phyloP scores from a whole-genome alignment of 2,113 vertebrate genomes.

The Casuarius casuarius region DNA sequence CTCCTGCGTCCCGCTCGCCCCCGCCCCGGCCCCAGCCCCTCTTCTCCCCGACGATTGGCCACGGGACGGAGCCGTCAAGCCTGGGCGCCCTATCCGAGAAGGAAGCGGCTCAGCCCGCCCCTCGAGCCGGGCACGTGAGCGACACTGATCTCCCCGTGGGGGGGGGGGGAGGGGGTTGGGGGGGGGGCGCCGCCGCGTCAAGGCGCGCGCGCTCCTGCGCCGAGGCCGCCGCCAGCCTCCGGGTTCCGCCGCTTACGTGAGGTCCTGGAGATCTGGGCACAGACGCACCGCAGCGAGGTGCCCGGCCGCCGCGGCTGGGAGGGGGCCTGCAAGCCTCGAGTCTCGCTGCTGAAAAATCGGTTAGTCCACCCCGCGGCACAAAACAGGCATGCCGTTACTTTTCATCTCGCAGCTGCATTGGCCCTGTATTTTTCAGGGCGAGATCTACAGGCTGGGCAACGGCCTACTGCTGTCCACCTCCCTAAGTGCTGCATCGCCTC shows the following conservation, averaged over 20 bases:
- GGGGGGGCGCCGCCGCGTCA: rapidly evolving
- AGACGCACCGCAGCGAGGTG: not conserved
- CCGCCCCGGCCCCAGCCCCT: not conserved
- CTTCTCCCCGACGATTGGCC: rapidly evolving
- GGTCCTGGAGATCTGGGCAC: rapidly evolving
- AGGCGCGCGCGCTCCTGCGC: too few species aligned
- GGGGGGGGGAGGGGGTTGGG: not conserved
- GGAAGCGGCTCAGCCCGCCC: not conserved
- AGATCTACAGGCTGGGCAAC: too few species aligned
- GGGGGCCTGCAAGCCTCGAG: too few species aligned
- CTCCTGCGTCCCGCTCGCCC: not conserved
- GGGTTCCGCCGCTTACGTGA: not conserved
- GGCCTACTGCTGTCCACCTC: too few species aligned
- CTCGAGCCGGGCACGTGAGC: not conserved
- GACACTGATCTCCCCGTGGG: too few species aligned
- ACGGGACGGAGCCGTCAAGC: rapidly evolving
- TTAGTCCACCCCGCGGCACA: too few species aligned
- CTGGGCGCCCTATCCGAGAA: rapidly evolving
- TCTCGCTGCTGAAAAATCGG: not conserved
- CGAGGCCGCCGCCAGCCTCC: rapidly evolving
- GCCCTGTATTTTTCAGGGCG: too few species aligned
- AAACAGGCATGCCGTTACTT: too few species aligned
- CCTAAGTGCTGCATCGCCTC: too few species aligned
- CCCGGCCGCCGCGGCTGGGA: too few species aligned
- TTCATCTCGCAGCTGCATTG: too few species aligned